These are phyloP conservation scores for Tenthredo livida DNA, from an alignment of 2,888 invertebrate genomes.

Conservation along the genomic window DNA sequence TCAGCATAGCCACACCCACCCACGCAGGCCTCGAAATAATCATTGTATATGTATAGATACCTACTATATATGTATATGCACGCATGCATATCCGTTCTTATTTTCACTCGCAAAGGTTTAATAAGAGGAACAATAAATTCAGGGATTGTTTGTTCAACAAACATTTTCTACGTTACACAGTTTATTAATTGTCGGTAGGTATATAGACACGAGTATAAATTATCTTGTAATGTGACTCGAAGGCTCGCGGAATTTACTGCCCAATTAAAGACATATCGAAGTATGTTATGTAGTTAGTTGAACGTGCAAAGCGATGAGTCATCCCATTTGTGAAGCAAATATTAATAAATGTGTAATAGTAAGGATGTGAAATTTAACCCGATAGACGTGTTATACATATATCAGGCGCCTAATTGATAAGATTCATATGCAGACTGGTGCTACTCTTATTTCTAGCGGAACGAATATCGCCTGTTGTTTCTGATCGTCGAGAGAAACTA, in stretches of 20 bases:
- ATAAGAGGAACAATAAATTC: conserved; percentile 14
- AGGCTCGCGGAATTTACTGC: conserved; percentile 26
- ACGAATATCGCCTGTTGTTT: conserved; percentile 13
- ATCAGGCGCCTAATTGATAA: conserved; percentile 41
- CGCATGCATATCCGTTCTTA: background rate
- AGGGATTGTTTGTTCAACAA: conserved; percentile 21
- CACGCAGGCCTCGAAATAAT: background rate
- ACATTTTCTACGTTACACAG: background rate
- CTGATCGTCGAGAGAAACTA: background rate
- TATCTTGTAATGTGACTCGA: background rate
- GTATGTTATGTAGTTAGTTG: background rate
- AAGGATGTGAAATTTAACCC: background rate
- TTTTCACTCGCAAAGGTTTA: background rate
- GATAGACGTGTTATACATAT: background rate
- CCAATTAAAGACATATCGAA: conserved; percentile 15
- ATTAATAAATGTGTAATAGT: background rate
- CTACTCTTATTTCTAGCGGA: background rate
- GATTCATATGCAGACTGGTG: background rate
- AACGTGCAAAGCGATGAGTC: background rate
- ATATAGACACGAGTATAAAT: background rate
- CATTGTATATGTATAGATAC: background rate
- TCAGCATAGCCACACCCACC: conserved; percentile 10
- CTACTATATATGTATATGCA: no score
- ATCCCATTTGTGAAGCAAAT: background rate
- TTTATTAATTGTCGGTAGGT: background rate